Base-by-base conservation (phyloP, 2,113 vertebrate genomes). In the Clinocottus analis region DNA sequence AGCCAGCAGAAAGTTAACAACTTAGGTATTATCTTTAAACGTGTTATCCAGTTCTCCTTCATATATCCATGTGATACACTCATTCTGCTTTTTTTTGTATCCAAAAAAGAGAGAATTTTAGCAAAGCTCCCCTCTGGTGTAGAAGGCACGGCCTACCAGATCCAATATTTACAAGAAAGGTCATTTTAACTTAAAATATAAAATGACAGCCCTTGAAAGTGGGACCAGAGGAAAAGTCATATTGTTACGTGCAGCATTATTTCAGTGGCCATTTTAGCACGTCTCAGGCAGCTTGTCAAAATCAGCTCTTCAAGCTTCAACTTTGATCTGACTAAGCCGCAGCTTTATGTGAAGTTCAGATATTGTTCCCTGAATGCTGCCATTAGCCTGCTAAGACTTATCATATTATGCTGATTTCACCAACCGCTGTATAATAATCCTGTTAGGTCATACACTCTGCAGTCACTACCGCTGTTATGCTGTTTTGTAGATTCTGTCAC, bases 11-110 rank as follows among this genome's bases (percentile, higher is more conserved):
- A 66, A 37, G 21, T 33, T 33, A 1, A 3, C 14, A 12, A 47
- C 29, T 47, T 60, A 27, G 39, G 10, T 10, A 0, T 53, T n/a
- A 25, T 56, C 31, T 41, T 39, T 37, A 11, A 33, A 33, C 8
- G 0, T 1, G 1, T 9, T 25, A 35, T 49, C 29, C 23, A 41
- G 6, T 75, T 62, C 19, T 61, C 3, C 23, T 60, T 45, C 43
- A 13, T 45, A 21, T 13, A 29, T 29, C 14, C 68, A 29, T 72
- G 21, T 74, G 16, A 76, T 75, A 23, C n/a, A 59, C n/a, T n/a
- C n/a, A 37, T 13, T 72, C 7, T 56, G 75, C 19, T 53, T 23
- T 3, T 43, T 43, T 23, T 79, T 64, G 71, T 67, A 23, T 69
- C 56, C 47, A 74, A 75, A 49, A 49, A 37, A n/a, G 10, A 51